Base-by-base conservation (phyloP, 2,113 vertebrate genomes). In the Chinchilla lanigera region DNA sequence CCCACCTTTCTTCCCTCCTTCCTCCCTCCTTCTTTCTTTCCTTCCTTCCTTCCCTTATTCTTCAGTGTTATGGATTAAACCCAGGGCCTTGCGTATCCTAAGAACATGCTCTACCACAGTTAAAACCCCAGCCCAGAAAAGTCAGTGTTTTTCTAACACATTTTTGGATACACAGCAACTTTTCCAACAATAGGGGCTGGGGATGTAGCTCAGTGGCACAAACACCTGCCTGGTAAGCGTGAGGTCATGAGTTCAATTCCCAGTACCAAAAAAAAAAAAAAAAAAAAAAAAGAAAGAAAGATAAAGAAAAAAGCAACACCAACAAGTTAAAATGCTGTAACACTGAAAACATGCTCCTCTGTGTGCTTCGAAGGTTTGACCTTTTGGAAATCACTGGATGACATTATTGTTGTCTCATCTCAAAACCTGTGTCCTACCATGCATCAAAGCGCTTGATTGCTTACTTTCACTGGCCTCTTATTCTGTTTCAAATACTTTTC, bases 401-500 rank as follows among this genome's bases (percentile, higher is more conserved):
- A 61, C 6, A 81, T n/a, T 13, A 54, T 63, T n/a, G 7, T 1
- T n/a, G 47, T 28, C 35, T 73, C 10, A 38, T 69, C 67, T 38
- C 10, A 44, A 95, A 93, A 63, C 28, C 22, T 93, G 11, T 52
- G 19, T 83, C 41, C 33, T 58, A 38, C 1, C 38, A 13, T 47
- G 13, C 7, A 47, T 73, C 67, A 83, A 44, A 94, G 75, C 10
- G 38, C 24, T 14, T 41, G 50, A 30, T 28, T 77, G 87, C 58
- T 89, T 54, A 89, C 3, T 52, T 60, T 44, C 0, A n/a, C 10
- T 44, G 44, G 3, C 16, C 81, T 92, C 24, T 83, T 93, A 26
- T 24, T 92, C 12, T 85, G 22, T 90, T 86, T 92, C 67, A 96
- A 90, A 54, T 33, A 89, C 9, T 19, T 91, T 82, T 10, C 14